Conservation (phyloP, 2,797 vertebrate species). For the Echiichthys vipera region DNA sequence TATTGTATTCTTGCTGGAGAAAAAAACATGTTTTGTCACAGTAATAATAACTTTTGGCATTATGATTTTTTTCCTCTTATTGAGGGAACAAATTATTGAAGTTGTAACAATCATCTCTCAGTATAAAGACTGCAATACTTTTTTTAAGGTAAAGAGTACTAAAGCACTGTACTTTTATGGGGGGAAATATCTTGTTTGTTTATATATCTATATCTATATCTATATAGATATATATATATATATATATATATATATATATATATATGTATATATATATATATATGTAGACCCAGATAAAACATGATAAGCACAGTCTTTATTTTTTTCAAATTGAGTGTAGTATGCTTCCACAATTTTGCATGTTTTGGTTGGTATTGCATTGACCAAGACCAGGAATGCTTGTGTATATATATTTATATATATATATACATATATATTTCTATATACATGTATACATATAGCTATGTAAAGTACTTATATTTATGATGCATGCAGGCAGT, state of each 20-base stretch:
- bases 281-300: too few species aligned
- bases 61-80: neutral
- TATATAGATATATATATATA: too few species aligned
- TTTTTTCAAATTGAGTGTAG: slow-evolving; percentile 56
- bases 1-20: slow-evolving; percentile 65
- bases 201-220: too few species aligned
- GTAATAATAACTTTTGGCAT: neutral
- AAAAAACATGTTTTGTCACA: slow-evolving; percentile 40
- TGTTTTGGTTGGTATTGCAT: slow-evolving; percentile 83
- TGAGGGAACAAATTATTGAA: slow-evolving; percentile 32
- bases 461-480: slow-evolving; percentile 50
- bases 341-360: slow-evolving; percentile 83
- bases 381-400: slow-evolving; percentile 80
- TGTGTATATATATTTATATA: slow-evolving; percentile 58
- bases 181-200: slow-evolving; percentile 50
- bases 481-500: slow-evolving; percentile 80
- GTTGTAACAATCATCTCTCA: slow-evolving; percentile 47
- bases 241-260: too few species aligned
- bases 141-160: neutral
- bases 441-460: slow-evolving; percentile 67
- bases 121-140: slow-evolving; percentile 6
- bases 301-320: slow-evolving; percentile 21
- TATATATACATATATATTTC: slow-evolving; percentile 41
- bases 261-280: too few species aligned
- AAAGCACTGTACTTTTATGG: neutral